A percentile compares a stretch with the other conserved stretches of the same genome.
phyloP scores from a whole-genome alignment of 1,140 invertebrate species.

The Trichomalopsis sarcophagae region DNA sequence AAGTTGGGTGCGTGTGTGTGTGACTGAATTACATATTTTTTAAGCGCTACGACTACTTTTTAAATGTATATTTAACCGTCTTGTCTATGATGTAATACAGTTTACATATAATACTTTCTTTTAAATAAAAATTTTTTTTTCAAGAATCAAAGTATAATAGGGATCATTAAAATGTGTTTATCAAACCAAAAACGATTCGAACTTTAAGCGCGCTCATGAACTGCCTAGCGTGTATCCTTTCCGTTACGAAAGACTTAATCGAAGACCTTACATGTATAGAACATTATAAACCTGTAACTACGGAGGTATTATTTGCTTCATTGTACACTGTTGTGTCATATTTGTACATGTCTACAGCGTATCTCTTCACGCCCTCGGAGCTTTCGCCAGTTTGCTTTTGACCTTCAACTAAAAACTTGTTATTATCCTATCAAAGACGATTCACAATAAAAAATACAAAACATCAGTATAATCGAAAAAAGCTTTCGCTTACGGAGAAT shows the following conservation, averaged over 20 bases:
- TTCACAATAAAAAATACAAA: constrained; percentile 37
- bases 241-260: constrained; percentile 41
- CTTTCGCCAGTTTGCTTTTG: constrained; percentile 11
- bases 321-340: constrained; percentile 46
- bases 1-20: no score
- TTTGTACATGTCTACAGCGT: constrained; percentile 51
- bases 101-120: background rate
- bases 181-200: constrained; percentile 16
- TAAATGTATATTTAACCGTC: background rate
- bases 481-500: background rate
- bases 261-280: constrained; percentile 49
- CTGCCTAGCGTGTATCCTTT: background rate
- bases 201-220: constrained; percentile 42
- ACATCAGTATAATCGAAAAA: constrained; percentile 26
- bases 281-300: constrained; percentile 55
- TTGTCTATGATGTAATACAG: background rate
- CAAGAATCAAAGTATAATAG: background rate
- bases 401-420: background rate
- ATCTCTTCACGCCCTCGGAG: constrained; percentile 31
- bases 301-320: constrained; percentile 57
- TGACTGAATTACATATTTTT: no score
- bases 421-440: background rate
- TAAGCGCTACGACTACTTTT: background rate
- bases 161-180: background rate
- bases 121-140: background rate